Evolutionary conservation across 2,113 vertebrate species (phyloP).

Genomic region (Oncorhynchus masou): DNA sequence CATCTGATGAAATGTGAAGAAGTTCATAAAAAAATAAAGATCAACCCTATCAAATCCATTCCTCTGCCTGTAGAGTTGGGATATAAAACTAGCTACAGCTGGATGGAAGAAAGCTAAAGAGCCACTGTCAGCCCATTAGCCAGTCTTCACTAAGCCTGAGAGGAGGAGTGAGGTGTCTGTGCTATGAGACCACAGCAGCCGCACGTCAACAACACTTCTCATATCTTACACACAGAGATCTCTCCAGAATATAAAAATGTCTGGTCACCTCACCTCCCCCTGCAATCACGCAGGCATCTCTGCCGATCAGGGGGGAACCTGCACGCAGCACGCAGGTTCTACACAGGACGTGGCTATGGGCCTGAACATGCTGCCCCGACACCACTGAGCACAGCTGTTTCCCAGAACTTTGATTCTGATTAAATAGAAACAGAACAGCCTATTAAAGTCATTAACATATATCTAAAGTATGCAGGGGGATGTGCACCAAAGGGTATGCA

Average conservation of each 20-base stretch:
- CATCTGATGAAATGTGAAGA: conserved; percentile 45
- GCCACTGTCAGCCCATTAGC: conserved; percentile 19
- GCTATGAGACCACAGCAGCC: conserved; percentile 46
- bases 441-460: conserved; percentile 75
- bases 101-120: background rate
- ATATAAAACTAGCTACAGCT: background rate
- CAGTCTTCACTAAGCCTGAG: conserved; percentile 16
- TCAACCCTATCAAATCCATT: conserved; percentile 31
- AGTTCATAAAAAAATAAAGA: conserved; percentile 49
- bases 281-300: conserved; percentile 33
- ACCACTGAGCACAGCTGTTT: conserved; percentile 46
- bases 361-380: background rate
- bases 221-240: conserved; percentile 53
- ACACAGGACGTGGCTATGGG: conserved; percentile 22
- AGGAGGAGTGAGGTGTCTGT: conserved; percentile 40
- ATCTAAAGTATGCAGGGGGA: conserved; percentile 48
- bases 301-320: background rate
- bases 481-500: conserved; percentile 10
- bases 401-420: conserved; percentile 68
- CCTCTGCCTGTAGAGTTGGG: conserved; percentile 5
- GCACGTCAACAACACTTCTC: conserved; percentile 41
- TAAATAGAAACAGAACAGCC: conserved; percentile 71
- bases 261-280: conserved; percentile 41
- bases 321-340: conserved; percentile 9
- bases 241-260: conserved; percentile 53